Base-by-base conservation (phyloP, 2,113 vertebrate genomes). In the Cricetomys ansorgei region DNA sequence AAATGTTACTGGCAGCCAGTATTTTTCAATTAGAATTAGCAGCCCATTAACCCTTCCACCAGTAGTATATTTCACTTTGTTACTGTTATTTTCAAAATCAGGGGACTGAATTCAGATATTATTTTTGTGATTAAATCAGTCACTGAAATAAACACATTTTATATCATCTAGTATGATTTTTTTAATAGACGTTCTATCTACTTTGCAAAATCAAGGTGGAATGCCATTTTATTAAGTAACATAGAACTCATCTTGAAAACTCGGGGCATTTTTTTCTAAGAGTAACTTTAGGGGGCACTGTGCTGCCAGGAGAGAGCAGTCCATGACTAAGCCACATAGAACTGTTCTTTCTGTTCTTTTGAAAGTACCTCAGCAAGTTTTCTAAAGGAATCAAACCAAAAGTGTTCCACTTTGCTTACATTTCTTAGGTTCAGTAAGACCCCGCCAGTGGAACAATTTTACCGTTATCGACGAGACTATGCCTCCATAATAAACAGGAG, bases 261-360 rank as follows among this genome's bases (percentile, higher is more conserved):
- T 27, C 76, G 72, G 40, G 19, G 2, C n/a, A 67, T 88, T 94
- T 88, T 92, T 64, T 93, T 91, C 57, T 76, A 53, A 95, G 87
- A 93, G 40, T 93, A 94, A 96, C 97, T 97, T 97, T 97, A 98
- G 98, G 96, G 97, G 97, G 95, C 96, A 92, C 96, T 97, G 96
- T 97, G 95, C 31, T 92, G 91, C 89, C 87, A 93, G 95, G 23
- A 96, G 96, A 96, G 43, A 96, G 21, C 48, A 89, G 72, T 93
- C 31, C 13, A 37, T 67, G 50, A 65, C 79, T 57, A 65, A 94
- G 53, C 53, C 40, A 88, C 57, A 91, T 29, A 29, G n/a, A 73
- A 43, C 72, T 95, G 34, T 73, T 84, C 12, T 96, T 96, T 72
- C 91, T 92, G 75, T 94, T 59, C 86, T 86, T 85, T 80, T 89